Evolutionary conservation across 35 echinoderm and acorn worm species (phyloP).

Genomic region (Apostichopus japonicus): DNA sequence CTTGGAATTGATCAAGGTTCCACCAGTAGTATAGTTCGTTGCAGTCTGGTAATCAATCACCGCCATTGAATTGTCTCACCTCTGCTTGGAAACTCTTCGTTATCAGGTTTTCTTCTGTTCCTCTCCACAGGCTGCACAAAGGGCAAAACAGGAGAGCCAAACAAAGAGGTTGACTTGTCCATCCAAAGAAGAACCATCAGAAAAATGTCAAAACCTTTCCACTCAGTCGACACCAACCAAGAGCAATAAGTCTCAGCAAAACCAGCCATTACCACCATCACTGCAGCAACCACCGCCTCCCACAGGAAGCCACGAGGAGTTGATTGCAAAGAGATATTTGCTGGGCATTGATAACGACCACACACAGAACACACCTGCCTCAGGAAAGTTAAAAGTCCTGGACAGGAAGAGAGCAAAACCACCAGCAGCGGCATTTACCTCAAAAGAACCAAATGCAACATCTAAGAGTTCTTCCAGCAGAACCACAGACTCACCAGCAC

Average conservation of each 20-base stretch:
- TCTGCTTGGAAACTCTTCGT: no score
- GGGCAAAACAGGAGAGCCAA: slow-evolving; percentile 61
- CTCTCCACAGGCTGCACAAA: slow-evolving; percentile 79
- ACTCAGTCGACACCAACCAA: slow-evolving; percentile 57
- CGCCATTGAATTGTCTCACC: no score
- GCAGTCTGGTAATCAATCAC: no score
- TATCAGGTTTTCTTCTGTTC: no score
- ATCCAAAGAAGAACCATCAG: slow-evolving; percentile 33
- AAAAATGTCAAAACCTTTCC: slow-evolving; percentile 44
- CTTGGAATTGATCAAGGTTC: no score
- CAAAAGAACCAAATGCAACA: slow-evolving; percentile 27
- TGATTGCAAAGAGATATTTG: slow-evolving; percentile 7
- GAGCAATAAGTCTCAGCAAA: slow-evolving; percentile 30
- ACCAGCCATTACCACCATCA: not conserved
- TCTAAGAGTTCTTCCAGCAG: slow-evolving; percentile 34
- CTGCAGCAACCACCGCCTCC: not conserved
- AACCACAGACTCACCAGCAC: not conserved
- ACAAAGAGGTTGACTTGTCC: slow-evolving; percentile 28
- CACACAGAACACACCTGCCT: slow-evolving; percentile 34
- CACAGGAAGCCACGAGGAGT: not conserved
- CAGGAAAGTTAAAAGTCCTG: slow-evolving; percentile 49
- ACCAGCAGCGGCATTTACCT: not conserved
- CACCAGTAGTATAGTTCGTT: no score
- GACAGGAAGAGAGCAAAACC: slow-evolving; percentile 56
- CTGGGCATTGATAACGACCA: not conserved